Evolutionary conservation across 2,888 invertebrate species (phyloP).

Genomic region (Onchidella celtica): DNA sequence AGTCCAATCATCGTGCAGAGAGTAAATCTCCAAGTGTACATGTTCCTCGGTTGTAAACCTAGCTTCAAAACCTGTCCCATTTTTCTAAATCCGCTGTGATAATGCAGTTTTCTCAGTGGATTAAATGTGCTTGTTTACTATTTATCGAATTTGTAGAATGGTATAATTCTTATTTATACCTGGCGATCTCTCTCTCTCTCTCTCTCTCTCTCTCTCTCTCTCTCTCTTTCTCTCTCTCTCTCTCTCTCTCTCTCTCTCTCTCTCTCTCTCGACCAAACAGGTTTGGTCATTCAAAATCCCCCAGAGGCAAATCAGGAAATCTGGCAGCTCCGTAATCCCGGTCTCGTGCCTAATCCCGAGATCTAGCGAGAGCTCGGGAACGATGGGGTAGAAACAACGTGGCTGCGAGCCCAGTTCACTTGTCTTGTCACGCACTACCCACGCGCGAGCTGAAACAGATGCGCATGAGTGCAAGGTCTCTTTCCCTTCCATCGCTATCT

Average conservation of each 20-base stretch:
- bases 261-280: not conserved
- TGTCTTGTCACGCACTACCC: not conserved
- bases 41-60: too few species aligned
- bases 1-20: too few species aligned
- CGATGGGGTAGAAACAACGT: conserved; percentile 5
- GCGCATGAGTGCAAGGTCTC: conserved; percentile 12
- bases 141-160: too few species aligned
- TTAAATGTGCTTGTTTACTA: too few species aligned
- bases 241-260: conserved; percentile 19
- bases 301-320: not conserved
- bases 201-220: conserved; percentile 4
- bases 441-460: conserved; percentile 13
- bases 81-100: too few species aligned
- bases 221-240: conserved; percentile 38
- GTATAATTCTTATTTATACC: too few species aligned
- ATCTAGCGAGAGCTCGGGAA: conserved; percentile 11
- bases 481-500: too few species aligned
- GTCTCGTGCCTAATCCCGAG: conserved; percentile 22
- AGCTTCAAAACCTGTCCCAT: too few species aligned
- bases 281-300: not conserved
- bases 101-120: too few species aligned
- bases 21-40: too few species aligned
- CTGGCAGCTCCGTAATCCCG: conserved; percentile 1
- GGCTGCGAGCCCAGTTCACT: not conserved
- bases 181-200: conserved; percentile 14